Evolutionary conservation across 2,113 vertebrate species (phyloP), one percentile per base, ranked within the genome.

Genomic region (Isichthys henryi): DNA sequence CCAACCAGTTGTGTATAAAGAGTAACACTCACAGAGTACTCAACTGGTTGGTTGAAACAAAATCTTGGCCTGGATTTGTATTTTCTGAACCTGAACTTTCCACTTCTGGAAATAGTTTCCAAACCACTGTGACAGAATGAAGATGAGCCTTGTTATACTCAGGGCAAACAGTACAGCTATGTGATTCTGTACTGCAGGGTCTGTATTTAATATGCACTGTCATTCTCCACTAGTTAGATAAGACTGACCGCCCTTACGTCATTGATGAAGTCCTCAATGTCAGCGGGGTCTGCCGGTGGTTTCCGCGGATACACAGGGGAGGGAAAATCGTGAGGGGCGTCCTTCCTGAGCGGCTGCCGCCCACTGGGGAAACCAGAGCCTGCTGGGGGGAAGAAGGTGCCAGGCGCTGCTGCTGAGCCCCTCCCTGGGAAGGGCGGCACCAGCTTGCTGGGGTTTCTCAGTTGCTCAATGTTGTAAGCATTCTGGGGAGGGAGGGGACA

Each of bases 201-300:
- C 27, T 74, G 9, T 31, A 70, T 70, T 82, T 43, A 39, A 23
- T 21, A 21, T 6, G 17, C 35, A 43, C 35, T 17, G 35, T 52
- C 23, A 87, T 56, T 21, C 5, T 56, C 19, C 53, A 23, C 1
- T 21, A 35, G 6, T 35, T 17, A 3, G n/a, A 56, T 52, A 5
- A 17, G 86, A 58, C 13, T 21, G 27, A 53, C 31, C 1, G 31
- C 53, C 27, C 94, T 93, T 93, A 98, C 98, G 6, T 98, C 97
- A 0, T 95, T 95, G 95, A 99, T 99, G 95, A 98, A 99, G 70
- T 97, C 96, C 83, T 97, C 96, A 0, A 99, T 98, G 94, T 98
- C 97, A 0, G 96, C 95, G 21, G 97, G 97, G 90, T 97, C 92
- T 46, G 95, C 91, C 0, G 96, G 96, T 74, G 94, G 94, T 49